Base-by-base conservation (phyloP, 2,888 invertebrate genomes). In the Drosophila hamatofila region DNA sequence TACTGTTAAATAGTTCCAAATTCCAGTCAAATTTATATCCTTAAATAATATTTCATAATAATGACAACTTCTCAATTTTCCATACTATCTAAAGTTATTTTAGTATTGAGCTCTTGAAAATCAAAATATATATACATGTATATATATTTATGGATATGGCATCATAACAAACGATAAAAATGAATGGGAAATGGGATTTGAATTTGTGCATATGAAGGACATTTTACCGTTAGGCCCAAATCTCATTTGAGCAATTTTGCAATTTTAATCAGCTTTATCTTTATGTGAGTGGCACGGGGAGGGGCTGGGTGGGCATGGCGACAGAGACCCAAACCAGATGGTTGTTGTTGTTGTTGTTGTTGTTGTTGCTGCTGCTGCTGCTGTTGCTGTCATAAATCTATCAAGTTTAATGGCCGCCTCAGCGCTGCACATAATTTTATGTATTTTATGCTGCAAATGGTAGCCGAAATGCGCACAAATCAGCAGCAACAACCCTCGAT, bases 361-460 rank as follows among this genome's bases (percentile, higher is more conserved):
- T 57, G 61, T 44, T 70, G 64, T 57, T 62, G 66, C 54, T 63
- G 67, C n/a, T 59, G 62, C 16, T 30, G 39, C 7, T 59, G 55
- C 64, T 72, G 67, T 9, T 51, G 33, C 52, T 90, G 91, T 90
- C 90, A 92, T 92, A 91, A 91, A 91, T 91, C 92, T 91, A 91
- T 91, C 91, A 91, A 81, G 86, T 90, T 92, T 91, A 92, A 92
- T 91, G 92, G 91, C 88, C 82, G 90, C 84, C 88, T 88, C 83
- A 89, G 86, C 86, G 80, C 88, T 88, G 91, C 88, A 92, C 89
- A 92, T 92, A 92, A 91, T 91, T 91, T 91, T 90, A 91, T 91
- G 91, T 90, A 90, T 90, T 92, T 91, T 83, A 90, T 89, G 81
- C 86, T 80, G 80, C 82, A 84, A 90, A 90, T 81, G 88, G 86